Percentiles rank a stretch among this genome's conserved stretches.
These are phyloP conservation scores for Tenualosa ilisha DNA, from an alignment of 2,797 vertebrate genomes.

Conservation along the genomic window DNA sequence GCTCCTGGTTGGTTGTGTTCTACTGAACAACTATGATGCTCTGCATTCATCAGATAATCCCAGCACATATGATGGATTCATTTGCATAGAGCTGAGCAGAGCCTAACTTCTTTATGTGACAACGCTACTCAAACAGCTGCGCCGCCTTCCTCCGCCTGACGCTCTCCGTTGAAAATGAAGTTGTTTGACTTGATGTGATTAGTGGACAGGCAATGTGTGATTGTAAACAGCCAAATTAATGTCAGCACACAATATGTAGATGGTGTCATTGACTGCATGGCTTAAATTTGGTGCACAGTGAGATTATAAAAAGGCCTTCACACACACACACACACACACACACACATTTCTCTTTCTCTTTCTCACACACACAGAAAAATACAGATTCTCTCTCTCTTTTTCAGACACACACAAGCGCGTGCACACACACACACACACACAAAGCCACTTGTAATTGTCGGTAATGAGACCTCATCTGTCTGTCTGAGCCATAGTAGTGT, in stretches of 20 bases:
- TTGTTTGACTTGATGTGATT: too few species aligned
- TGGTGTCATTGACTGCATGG: not conserved
- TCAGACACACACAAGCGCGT: slow-evolving; percentile 27
- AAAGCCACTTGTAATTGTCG: not conserved
- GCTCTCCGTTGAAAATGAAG: too few species aligned
- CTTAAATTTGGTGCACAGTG: not conserved
- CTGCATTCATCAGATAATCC: too few species aligned
- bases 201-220: not conserved
- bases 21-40: too few species aligned
- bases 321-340: not conserved
- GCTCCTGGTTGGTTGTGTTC: too few species aligned
- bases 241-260: not conserved
- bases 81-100: too few species aligned
- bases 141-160: too few species aligned
- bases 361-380: not conserved
- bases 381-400: slow-evolving; percentile 60
- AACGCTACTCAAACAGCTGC: too few species aligned
- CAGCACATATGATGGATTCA: too few species aligned
- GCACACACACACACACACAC: slow-evolving; percentile 16
- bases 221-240: not conserved
- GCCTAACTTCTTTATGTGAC: too few species aligned
- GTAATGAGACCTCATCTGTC: not conserved
- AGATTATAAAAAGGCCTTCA: not conserved
- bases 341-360: not conserved
- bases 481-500: not conserved